Evolutionary conservation across 2,797 vertebrate species (phyloP), one percentile per base, ranked within the genome.

Genomic region (Girardinus metallicus): DNA sequence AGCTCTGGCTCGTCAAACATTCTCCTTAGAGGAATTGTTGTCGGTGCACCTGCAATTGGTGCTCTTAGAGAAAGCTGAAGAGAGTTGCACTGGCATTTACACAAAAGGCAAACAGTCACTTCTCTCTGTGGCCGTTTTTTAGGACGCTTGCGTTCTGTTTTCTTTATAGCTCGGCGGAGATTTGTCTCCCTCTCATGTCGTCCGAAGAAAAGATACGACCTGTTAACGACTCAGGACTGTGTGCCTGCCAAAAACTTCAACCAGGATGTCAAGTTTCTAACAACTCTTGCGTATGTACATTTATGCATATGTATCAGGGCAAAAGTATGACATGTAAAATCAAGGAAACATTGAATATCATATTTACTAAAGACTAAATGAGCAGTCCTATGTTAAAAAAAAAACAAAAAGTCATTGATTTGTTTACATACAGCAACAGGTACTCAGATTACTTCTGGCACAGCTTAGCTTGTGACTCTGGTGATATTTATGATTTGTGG

Each of bases 11-110:
- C 84, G 89, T 89, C 85, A 75, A 72, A 86, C 68, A 29, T 80
- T 88, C 83, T 91, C 84, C 78, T 86, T 51, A 18, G 87, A 78
- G 80, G 79, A 75, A 71, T 83, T 81, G 84, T 90, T 93, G 91
- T 90, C 84, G 91, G 90, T 92, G 90, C 94, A 95, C 94, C 93
- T 95, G 91, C 88, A 89, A 68, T 82, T 85, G 80, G 64, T 41
- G 64, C 82, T 77, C 80, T 64, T 46, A 80, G 66, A 83, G 43
- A 55, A 21, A 39, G 62, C 29, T 68, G 39, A 29, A 41, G 16
- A 47, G 75, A 80, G 31, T 77, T 74, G 74, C 62, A 60, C 74
- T 51, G 74, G 85, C 64, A 68, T 68, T 85, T 70, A 31, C 72
- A 81, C 76, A 41, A 73, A 51, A 29, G 31, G 73, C 34, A 3